phyloP scores from a whole-genome alignment of 2,113 vertebrate species.

The Pseudopodoces humilis region DNA sequence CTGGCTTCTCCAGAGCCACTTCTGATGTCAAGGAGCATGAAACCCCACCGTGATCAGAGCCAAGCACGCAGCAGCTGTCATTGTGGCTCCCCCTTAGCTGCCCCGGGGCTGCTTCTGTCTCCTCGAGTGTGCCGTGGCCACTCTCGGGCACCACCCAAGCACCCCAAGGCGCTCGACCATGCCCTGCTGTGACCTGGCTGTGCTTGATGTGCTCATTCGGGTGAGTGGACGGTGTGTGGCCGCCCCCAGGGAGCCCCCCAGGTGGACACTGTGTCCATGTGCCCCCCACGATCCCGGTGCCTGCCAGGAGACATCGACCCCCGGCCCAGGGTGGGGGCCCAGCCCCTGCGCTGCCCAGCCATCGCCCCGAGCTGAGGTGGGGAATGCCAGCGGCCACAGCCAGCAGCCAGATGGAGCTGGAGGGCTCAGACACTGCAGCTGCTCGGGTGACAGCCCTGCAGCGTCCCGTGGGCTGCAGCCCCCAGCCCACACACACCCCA shows the following conservation, averaged over 20 bases:
- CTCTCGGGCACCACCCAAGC: not conserved
- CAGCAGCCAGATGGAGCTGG: not conserved
- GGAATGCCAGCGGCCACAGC: not conserved
- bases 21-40: not conserved
- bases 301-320: constrained; percentile 55
- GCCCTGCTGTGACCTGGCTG: not conserved
- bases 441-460: not conserved
- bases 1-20: not conserved
- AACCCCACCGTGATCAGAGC: not conserved
- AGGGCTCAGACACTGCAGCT: not conserved
- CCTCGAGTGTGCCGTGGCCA: accelerated
- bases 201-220: accelerated
- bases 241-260: accelerated
- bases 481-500: accelerated
- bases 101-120: not conserved
- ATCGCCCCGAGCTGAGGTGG: accelerated
- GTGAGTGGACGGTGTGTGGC: accelerated
- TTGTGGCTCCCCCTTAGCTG: not conserved
- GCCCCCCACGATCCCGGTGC: not conserved
- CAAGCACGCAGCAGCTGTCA: not conserved
- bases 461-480: accelerated
- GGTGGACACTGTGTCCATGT: accelerated
- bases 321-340: not conserved
- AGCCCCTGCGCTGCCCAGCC: not conserved
- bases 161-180: accelerated